Evolutionary conservation across 2,888 invertebrate genomes (phyloP), one percentile per base, ranked within the genome.

Genomic region (Cylindroiulus punctatus): DNA sequence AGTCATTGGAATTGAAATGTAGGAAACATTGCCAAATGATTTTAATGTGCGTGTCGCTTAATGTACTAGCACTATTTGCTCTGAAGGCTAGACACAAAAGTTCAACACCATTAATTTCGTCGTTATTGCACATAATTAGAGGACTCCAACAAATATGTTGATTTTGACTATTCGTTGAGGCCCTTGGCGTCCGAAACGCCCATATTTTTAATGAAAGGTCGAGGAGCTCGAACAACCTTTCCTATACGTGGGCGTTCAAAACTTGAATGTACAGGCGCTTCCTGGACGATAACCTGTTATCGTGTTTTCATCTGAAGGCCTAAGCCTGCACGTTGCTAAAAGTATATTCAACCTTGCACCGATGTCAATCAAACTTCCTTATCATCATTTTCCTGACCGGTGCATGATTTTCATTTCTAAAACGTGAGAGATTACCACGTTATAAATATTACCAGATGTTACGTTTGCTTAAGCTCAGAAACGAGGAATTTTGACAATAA

Each of bases 261-360:
- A 76, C 76, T 30, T 76, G 76, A 76, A 76, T 76, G 76, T 76
- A 36, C 2, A 36, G 2, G 12, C 26, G 76, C 76, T 76, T 76
- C 76, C 76, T 76, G 76, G 76, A 76, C 76, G 76, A 76, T 76
- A 76, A 76, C 76, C 76, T 76, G 76, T 76, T 76, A 76, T 76
- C 76, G 76, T 76, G 76, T 76, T 17, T 30, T 76, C 76, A 76
- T 76, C 76, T 30, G 76, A 2, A 76, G 30, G 76, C 76, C 76
- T 76, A 76, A 30, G 76, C 76, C 30, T 30, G 26, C 26, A 14
- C 26, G 76, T 14, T 76, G 76, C 76, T 76, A 76, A 76, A 76
- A 76, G 76, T 76, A 76, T 76, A 76, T 76, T 76, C 76, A 76
- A 76, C 76, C 76, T 76, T 76, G 76, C 76, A 30, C 76, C 30